Evolutionary conservation across 2,888 invertebrate genomes (phyloP), one percentile per base, ranked within the genome.

Genomic region (Catocala fraxini): DNA sequence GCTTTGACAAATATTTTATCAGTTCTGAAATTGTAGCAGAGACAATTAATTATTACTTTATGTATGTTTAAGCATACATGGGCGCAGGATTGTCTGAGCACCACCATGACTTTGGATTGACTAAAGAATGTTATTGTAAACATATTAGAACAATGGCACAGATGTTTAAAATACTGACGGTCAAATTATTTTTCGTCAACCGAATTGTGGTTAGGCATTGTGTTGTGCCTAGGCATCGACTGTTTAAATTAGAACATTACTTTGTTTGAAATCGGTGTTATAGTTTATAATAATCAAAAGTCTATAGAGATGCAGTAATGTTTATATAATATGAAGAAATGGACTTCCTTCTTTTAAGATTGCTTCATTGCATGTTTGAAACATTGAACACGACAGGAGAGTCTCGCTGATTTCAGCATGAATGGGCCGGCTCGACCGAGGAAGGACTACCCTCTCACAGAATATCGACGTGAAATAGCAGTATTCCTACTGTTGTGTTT

Each of bases 121-220:
- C 48, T 39, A 39, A 39, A 39, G 35, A 39, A 39, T 79, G 78
- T 85, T 83, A 79, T 83, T 79, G 65, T 71, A 71, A 73, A 81
- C 77, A 78, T 13, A 39, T 51, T 59, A 64, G 82, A 85, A 87
- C 86, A 87, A 86, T 86, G 81, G 76, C 33, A 55, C 51, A 67
- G 58, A 73, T 73, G 52, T 75, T 70, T 80, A 83, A 80, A 83
- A 85, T 82, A 83, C 71, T 51, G 57, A 49, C 56, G 62, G 58
- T 57, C 73, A 48, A 75, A 59, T 60, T 66, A 69, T 72, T 73
- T 74, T 83, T 80, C 68, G 56, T 43, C 68, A 70, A 73, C 52
- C 66, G 70, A 48, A 79, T 79, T 79, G 72, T 81, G 75, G 67
- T 70, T 74, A 73, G 70, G 57, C 33, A 56, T 56, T 56, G 56